These are phyloP conservation scores for Eucera pruinosa DNA, from an alignment of 2,888 invertebrate genomes.

Conservation along the genomic window DNA sequence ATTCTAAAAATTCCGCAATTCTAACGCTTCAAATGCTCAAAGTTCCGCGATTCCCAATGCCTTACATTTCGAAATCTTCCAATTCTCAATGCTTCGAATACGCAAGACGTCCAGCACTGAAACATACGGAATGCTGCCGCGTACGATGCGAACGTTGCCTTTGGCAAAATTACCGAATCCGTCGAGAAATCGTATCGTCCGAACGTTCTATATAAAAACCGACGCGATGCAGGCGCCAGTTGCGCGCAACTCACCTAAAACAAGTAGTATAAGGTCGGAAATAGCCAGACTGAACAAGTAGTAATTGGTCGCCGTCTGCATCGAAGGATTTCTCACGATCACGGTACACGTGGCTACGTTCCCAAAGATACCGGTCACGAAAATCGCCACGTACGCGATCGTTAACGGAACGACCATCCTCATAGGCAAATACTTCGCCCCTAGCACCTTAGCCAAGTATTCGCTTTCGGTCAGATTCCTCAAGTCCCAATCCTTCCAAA, in stretches of 20 bases:
- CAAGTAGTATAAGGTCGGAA: slow-evolving; percentile 92
- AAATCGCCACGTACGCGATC: slow-evolving; percentile 90
- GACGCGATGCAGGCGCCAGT: too few relatives aligned
- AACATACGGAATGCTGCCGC: too few relatives aligned
- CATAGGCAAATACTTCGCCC: slow-evolving; percentile 83
- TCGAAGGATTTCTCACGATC: slow-evolving; percentile 91
- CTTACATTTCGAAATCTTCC: too few relatives aligned
- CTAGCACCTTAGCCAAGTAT: slow-evolving; percentile 81
- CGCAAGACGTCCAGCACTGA: not conserved
- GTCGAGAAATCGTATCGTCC: too few relatives aligned
- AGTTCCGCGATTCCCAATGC: too few relatives aligned
- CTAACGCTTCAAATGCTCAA: too few relatives aligned
- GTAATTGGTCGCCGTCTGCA: slow-evolving; percentile 97
- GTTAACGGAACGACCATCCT: slow-evolving; percentile 86
- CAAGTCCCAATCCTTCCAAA: slow-evolving; percentile 71
- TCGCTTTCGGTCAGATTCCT: slow-evolving; percentile 81
- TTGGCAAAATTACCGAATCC: too few relatives aligned
- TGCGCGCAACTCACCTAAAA: slow-evolving; percentile 90
- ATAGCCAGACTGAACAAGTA: slow-evolving; percentile 95
- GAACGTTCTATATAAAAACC: too few relatives aligned
- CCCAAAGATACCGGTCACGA: slow-evolving; percentile 93
- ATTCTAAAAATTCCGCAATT: too few relatives aligned
- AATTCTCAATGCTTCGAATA: too few relatives aligned
- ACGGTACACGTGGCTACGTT: slow-evolving; percentile 94
- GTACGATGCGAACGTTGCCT: too few relatives aligned